Conservation (phyloP, 2,113 vertebrate species). For the Megatriorchis doriae region DNA sequence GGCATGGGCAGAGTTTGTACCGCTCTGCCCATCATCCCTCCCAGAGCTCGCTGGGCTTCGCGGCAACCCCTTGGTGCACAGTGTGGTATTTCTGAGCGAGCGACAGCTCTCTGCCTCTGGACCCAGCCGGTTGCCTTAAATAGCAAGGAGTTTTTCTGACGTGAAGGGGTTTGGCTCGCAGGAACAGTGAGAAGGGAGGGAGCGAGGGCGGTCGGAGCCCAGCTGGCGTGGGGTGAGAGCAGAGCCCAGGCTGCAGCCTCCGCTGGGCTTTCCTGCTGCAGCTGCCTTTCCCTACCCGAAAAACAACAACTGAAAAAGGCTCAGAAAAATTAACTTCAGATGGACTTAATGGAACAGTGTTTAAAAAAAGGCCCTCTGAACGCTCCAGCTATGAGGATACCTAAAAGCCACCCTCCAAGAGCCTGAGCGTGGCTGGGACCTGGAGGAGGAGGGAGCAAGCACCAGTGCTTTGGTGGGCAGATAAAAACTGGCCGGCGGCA, state of each 20-base stretch:
- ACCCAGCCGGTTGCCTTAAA: constrained; percentile 24
- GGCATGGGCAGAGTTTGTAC: not conserved
- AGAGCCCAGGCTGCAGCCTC: not conserved
- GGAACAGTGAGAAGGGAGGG: not conserved
- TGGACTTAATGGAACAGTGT: not conserved
- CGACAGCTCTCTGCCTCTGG: not conserved
- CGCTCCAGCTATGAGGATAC: not conserved
- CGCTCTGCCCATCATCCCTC: accelerated
- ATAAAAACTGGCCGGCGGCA: not conserved
- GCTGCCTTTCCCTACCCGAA: not conserved
- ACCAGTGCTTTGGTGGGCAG: not conserved
- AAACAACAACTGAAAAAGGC: not conserved
- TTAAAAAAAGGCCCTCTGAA: not conserved
- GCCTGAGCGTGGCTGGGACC: accelerated
- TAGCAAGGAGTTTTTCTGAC: constrained; percentile 2
- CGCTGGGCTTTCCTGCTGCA: constrained; percentile 26
- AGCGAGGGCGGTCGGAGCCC: not conserved
- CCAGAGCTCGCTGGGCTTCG: not conserved
- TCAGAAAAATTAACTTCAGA: constrained; percentile 12
- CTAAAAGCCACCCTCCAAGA: not conserved
- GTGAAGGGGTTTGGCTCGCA: not conserved
- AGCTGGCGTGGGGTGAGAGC: constrained; percentile 7
- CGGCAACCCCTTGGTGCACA: not conserved
- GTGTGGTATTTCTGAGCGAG: not conserved
- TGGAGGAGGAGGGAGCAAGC: not conserved